Base-by-base conservation (phyloP, 2,888 invertebrate genomes). In the Apomyelois bistriatella region DNA sequence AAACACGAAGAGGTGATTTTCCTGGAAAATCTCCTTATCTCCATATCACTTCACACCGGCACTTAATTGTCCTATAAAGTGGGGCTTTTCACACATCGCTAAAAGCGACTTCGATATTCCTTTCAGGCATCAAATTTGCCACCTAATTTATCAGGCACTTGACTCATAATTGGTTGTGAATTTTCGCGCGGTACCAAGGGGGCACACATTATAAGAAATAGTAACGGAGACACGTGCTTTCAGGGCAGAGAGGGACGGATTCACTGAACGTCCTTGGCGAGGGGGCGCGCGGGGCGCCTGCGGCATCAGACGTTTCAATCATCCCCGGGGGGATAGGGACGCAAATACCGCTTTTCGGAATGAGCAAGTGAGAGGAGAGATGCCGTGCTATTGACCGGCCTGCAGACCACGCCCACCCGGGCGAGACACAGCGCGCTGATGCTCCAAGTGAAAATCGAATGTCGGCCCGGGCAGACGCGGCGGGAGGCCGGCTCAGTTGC, bases 231-330 rank as follows among this genome's bases (percentile, higher is more conserved):
- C 90, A 89, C 90, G 90, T 90, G 90, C 88, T 89, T 81, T 85
- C 88, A 84, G 85, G 85, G 85, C 89, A 86, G 89, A 89, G 88
- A 84, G 87, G 89, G 89, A 90, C 89, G 89, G 89, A 90, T 89
- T 89, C 89, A 90, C 89, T 90, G 88, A 88, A 88, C 88, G 90
- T 89, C 89, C 90, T 89, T 89, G 89, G 86, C 78, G 79, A 78
- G 84, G 87, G 87, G 86, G 85, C 74, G 85, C 78, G 85, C 78
- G 89, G 89, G 88, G 88, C 89, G 89, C 89, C 85, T 88, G 90
- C 89, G 90, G 90, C 89, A 85, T 87, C 86, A 88, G 86, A 89
- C 90, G 87, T 87, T 90, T 89, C 89, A 89, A 90, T 90, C 89
- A 90, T 90, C 87, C 89, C 89, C 81, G 74, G 81, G 70, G 84